Base-by-base conservation (phyloP, 2,113 vertebrate genomes). In the Bubo blakistoni region DNA sequence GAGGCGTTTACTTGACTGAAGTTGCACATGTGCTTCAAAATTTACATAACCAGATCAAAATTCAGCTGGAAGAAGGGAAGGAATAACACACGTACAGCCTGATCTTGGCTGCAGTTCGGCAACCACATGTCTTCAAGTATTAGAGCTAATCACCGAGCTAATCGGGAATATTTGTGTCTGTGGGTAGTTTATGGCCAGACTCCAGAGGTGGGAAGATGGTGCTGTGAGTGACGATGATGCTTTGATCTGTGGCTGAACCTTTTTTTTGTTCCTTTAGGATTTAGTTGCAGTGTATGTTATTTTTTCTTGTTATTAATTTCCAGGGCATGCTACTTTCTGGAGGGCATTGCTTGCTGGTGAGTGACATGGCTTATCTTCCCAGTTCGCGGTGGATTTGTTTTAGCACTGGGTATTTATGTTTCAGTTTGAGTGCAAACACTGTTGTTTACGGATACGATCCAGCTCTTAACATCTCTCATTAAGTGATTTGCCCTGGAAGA, bases 81-180 rank as follows among this genome's bases (percentile, higher is more conserved):
- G 72, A 18, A 7, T 32, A 26, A 3, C 16, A 8, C 10, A 5
- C 0, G 1, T 21, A 3, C 46, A 24, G 2, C 49, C 25, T 19
- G 42, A 3, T 29, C 40, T 22, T 16, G 57, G 42, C 67, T 32
- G 55, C 54, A 13, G 24, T 30, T 51, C 5, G 69, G 24, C 36
- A 61, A 8, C 26, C 10, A 6, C 11, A 1, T 0, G 4, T 26
- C 55, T 21, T 8, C 16, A 12, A 22, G 29, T 13, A 6, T 10
- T 11, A 12, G 57, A 59, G 70, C 16, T 19, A 11, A 7, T 16
- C 16, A 1, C 30, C 0, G 59, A 30, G 54, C 12, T 13, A 5
- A 14, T 4, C 2, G 0, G 38, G 57, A 5, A 10, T 7, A 0
- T 21, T 11, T 19, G 61, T 40, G 21, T 12, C 24, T 24, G 1